These are phyloP conservation scores for Otolemur garnettii DNA, from an alignment of 2,113 vertebrate species.

Conservation along the genomic window DNA sequence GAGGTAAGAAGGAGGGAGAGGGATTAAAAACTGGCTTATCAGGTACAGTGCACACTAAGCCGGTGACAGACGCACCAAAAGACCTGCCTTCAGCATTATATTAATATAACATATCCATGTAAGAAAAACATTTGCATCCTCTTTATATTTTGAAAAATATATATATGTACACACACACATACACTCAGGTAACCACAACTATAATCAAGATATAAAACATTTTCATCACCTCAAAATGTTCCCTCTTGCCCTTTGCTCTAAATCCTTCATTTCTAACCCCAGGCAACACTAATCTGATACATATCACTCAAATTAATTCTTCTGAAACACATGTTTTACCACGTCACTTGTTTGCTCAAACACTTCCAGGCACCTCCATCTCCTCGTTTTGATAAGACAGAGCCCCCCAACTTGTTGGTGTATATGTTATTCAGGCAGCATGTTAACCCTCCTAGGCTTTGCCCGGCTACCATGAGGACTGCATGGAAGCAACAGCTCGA, in stretches of 20 bases:
- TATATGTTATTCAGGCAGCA: neutral
- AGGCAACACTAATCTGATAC: neutral
- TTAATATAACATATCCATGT: too few species aligned
- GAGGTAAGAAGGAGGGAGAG: too few species aligned
- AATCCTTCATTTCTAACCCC: neutral
- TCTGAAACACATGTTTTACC: neutral
- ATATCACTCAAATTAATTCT: conserved; percentile 6
- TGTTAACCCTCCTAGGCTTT: neutral
- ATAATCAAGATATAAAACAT: neutral
- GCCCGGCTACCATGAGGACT: neutral
- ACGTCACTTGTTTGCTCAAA: neutral
- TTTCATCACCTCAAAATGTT: neutral
- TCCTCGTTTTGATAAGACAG: neutral
- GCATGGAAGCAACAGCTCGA: neutral
- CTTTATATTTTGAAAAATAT: too few species aligned
- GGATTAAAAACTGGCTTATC: too few species aligned
- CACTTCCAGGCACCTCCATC: neutral
- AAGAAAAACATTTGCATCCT: too few species aligned
- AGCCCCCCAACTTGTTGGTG: neutral
- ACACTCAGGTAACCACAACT: neutral
- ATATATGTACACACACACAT: neutral
- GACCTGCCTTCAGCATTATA: too few species aligned
- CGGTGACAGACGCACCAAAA: too few species aligned
- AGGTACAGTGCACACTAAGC: too few species aligned
- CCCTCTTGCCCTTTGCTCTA: neutral